Evolutionary conservation across 2,888 invertebrate genomes (phyloP), one percentile per base, ranked within the genome.

Genomic region (Rhabditophanes sp.): DNA sequence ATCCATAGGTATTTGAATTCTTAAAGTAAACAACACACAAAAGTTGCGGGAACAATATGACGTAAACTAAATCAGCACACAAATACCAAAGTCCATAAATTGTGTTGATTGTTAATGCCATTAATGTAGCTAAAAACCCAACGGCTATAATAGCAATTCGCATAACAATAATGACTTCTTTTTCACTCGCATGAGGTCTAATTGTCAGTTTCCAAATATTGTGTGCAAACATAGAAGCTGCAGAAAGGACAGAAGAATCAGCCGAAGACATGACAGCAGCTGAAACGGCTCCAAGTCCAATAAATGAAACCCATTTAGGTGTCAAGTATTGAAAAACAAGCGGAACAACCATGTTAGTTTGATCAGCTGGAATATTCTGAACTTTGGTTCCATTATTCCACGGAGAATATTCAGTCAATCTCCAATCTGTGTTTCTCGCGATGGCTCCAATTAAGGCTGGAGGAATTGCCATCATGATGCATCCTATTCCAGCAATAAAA

Each of bases 231-330:
- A 96, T 93, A 18, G 90, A 87, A 52, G 85, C 84, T 3, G 93
- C 93, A 15, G 90, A 88, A 14, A 96, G 75, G 31, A 96, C 85
- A 52, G 90, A 90, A 33, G 93, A 93, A 69, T 96, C 93, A 0
- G 93, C 93, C 1, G 90, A 90, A 22, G 90, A 90, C 93, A 96
- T 96, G 46, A 96, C 93, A 14, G 93, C 93, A 1, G 93, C 96
- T 0, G 90, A 90, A 5, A 96, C 88, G 5, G 93, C 93, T 0
- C 96, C 96, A 46, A 96, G 75, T 7, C 58, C 93, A 65, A 96
- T 82, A 73, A 96, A 93, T 3, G 90, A 83, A 17, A 96, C 83
- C 69, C 82, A 81, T 66, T 80, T 78, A 0, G 93, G 93, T 6
- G 93, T 93, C 33, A 96, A 73, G 67, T 88, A 83, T 69, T 93